A percentile compares a stretch with the other conserved stretches of the same genome.
Evolutionary conservation across 2,113 vertebrate genomes (phyloP).

Genomic region (Nothobranchius furzeri): DNA sequence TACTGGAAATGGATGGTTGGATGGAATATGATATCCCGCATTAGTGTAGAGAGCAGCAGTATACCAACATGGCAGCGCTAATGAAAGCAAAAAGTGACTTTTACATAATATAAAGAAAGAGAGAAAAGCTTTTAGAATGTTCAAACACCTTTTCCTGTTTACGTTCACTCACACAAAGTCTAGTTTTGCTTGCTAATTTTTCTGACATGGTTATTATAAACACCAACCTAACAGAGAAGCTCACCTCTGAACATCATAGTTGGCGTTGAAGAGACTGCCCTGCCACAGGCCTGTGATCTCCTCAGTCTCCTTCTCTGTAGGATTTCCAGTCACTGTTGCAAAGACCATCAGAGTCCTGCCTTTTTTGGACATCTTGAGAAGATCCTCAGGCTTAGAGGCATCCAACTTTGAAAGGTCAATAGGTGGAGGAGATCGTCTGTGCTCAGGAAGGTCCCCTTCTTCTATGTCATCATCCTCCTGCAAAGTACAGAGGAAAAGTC

Average conservation of each 20-base stretch:
- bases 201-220: too few relatives aligned
- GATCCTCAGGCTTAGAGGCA: constrained; percentile 89
- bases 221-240: background rate
- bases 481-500: background rate
- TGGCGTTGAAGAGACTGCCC: constrained; percentile 96
- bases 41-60: too few relatives aligned
- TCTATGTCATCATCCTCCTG: constrained; percentile 97
- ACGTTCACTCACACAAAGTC: too few relatives aligned
- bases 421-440: constrained; percentile 87
- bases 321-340: constrained; percentile 87
- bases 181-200: too few relatives aligned
- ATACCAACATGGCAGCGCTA: too few relatives aligned
- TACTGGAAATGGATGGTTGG: too few relatives aligned
- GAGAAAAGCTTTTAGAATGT: too few relatives aligned
- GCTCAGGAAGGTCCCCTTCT: constrained; percentile 94
- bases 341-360: constrained; percentile 98
- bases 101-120: too few relatives aligned
- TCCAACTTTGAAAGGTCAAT: constrained; percentile 94
- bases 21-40: too few relatives aligned
- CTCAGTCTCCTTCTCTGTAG: constrained; percentile 95
- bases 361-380: constrained; percentile 93
- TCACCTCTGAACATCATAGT: constrained; percentile 94
- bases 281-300: constrained; percentile 96
- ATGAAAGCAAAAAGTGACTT: too few relatives aligned
- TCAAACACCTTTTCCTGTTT: too few relatives aligned